A percentile compares a stretch with the other conserved stretches of the same genome.
Evolutionary conservation across 2,888 invertebrate genomes (phyloP).

Genomic region (Myathropa florea): DNA sequence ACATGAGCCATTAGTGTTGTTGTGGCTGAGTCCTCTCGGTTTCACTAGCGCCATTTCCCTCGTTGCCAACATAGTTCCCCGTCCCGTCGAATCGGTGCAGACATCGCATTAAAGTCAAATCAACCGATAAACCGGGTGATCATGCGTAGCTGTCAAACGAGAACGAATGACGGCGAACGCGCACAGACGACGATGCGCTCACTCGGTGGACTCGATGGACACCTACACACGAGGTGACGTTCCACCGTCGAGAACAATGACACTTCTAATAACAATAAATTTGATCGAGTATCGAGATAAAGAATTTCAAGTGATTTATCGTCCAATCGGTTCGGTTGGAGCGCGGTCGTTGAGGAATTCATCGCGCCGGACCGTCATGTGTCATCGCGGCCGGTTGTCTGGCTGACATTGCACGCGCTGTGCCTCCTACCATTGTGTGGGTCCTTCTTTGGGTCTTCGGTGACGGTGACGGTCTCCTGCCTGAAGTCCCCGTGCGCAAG

Average conservation of each 20-base stretch:
- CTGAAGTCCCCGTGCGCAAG: background rate
- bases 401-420: background rate
- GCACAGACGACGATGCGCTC: background rate
- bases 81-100: constrained; percentile 2
- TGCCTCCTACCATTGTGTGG: background rate
- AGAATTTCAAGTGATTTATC: constrained; percentile 58
- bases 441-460: background rate
- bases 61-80: constrained; percentile 1
- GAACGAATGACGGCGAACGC: background rate
- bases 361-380: constrained; percentile 37
- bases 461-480: background rate
- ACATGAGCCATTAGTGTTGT: constrained; percentile 2
- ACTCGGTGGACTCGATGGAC: background rate
- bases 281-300: constrained; percentile 56
- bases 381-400: constrained; percentile 32
- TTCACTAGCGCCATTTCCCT: constrained; percentile 36
- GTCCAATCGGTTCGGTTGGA: constrained; percentile 29
- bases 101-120: constrained; percentile 50
- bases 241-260: constrained; percentile 28
- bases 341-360: constrained; percentile 40
- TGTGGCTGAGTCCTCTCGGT: background rate
- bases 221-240: constrained; percentile 7
- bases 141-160: constrained; percentile 17
- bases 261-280: constrained; percentile 61
- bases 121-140: constrained; percentile 22